These are phyloP conservation scores for Rhorus exstirpatorius DNA, from an alignment of 2,888 invertebrate genomes.

Conservation along the genomic window DNA sequence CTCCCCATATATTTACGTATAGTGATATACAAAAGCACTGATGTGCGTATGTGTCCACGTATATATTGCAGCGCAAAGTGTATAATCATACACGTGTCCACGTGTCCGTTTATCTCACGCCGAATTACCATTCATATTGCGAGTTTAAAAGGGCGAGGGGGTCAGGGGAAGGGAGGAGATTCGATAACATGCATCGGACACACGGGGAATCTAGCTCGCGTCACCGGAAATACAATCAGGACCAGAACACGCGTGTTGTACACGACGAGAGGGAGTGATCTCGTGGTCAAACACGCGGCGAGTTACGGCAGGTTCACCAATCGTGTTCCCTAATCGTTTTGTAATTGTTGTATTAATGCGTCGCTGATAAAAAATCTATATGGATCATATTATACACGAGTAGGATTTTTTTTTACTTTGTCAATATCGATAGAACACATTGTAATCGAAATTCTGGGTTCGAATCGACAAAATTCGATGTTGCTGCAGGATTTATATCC, in stretches of 20 bases:
- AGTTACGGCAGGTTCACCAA: conserved; percentile 39
- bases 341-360: conserved; percentile 26
- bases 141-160: background rate
- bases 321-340: conserved; percentile 58
- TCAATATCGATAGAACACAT: no score
- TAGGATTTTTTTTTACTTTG: no score
- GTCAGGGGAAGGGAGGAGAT: conserved; percentile 22
- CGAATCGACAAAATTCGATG: no score
- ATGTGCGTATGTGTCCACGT: background rate
- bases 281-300: conserved; percentile 25
- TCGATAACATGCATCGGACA: conserved; percentile 54
- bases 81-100: conserved; percentile 62
- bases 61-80: conserved; percentile 19
- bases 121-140: conserved; percentile 67
- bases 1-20: conserved; percentile 56
- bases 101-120: conserved; percentile 64
- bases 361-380: background rate
- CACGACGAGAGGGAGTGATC: conserved; percentile 4
- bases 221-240: conserved; percentile 62
- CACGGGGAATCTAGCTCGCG: conserved; percentile 57
- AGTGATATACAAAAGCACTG: conserved; percentile 40
- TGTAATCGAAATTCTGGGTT: no score
- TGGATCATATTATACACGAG: no score
- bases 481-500: no score
- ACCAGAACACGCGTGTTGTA: conserved; percentile 61